A percentile compares a stretch with the other conserved stretches of the same genome.
These are phyloP conservation scores for Halisarca cf. caerulea DNA, from an alignment of 37 sponge, comb jelly and placozoan genomes.

Conservation along the genomic window DNA sequence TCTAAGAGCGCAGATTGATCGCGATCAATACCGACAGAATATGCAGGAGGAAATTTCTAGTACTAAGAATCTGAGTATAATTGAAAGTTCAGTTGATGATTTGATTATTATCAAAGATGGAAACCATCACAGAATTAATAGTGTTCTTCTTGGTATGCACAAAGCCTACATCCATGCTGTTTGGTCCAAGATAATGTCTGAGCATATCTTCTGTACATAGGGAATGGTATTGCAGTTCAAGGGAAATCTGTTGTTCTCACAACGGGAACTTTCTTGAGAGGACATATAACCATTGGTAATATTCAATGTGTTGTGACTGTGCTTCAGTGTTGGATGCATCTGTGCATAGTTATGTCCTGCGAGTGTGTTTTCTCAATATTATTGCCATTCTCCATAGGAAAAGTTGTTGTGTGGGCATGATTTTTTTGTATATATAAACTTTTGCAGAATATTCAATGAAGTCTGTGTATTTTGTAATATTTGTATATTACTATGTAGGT, in stretches of 20 bases:
- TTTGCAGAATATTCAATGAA: too few relatives aligned
- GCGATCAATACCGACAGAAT: constrained; percentile 64
- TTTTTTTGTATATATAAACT: too few relatives aligned
- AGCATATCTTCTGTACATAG: constrained; percentile 1
- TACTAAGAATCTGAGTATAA: constrained; percentile 32
- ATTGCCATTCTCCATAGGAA: too few relatives aligned
- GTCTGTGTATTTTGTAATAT: too few relatives aligned
- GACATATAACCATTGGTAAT: constrained; percentile 77
- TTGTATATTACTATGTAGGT: too few relatives aligned
- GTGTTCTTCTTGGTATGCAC: constrained; percentile 21
- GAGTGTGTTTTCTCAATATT: too few relatives aligned
- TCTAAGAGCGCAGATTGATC: constrained; percentile 83
- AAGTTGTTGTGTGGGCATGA: too few relatives aligned
- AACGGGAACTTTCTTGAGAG: constrained; percentile 85
- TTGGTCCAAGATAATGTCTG: not conserved
- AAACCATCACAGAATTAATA: not conserved
- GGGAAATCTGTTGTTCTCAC: constrained; percentile 66
- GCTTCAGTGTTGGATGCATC: not conserved
- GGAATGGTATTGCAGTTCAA: constrained; percentile 30
- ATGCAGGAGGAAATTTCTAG: constrained; percentile 58
- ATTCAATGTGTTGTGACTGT: not conserved
- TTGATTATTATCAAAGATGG: not conserved
- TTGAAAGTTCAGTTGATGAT: constrained; percentile 71
- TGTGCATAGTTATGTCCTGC: too few relatives aligned
- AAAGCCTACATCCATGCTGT: too few relatives aligned